Percentiles rank a stretch among this genome's conserved stretches.
Conservation (phyloP, 2,797 vertebrate genomes). For the Manis pentadactyla region DNA sequence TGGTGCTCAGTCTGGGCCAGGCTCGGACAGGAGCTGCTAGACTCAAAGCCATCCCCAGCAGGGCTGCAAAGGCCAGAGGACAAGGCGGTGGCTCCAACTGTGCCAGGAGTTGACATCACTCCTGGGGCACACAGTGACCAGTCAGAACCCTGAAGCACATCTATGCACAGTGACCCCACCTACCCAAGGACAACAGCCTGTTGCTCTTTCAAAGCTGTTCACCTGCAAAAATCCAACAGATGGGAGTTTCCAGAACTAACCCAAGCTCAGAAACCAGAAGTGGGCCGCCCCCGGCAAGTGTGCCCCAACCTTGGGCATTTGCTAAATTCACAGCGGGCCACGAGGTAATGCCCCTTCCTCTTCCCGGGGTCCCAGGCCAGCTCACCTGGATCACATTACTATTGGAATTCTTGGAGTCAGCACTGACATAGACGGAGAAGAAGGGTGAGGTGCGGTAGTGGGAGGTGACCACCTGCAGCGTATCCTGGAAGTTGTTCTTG, state of each 20-base stretch:
- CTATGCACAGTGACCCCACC: too few relatives aligned
- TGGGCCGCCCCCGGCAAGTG: fast-evolving
- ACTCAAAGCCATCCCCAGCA: background rate
- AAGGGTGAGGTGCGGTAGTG: constrained; percentile 94
- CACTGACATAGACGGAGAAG: constrained; percentile 95
- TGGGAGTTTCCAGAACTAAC: background rate
- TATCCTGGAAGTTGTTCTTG: constrained; percentile 94
- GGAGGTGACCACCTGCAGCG: constrained; percentile 92
- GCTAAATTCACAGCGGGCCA: background rate
- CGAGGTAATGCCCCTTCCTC: too few relatives aligned
- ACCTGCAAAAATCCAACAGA: background rate
- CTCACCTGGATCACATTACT: constrained; percentile 97
- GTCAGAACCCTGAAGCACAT: background rate
- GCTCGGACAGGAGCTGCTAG: background rate
- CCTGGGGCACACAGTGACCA: background rate
- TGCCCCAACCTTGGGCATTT: fast-evolving
- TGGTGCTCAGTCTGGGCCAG: background rate
- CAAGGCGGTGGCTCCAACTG: background rate
- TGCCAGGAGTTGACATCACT: background rate
- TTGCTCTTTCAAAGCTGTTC: background rate
- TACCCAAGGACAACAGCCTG: background rate
- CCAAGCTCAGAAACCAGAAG: background rate
- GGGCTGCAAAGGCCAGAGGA: background rate
- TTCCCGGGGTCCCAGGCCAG: fast-evolving
- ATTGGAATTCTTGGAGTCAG: constrained; percentile 97